Base-by-base conservation (phyloP, 2,113 vertebrate species). In the Polypterus bichir region DNA sequence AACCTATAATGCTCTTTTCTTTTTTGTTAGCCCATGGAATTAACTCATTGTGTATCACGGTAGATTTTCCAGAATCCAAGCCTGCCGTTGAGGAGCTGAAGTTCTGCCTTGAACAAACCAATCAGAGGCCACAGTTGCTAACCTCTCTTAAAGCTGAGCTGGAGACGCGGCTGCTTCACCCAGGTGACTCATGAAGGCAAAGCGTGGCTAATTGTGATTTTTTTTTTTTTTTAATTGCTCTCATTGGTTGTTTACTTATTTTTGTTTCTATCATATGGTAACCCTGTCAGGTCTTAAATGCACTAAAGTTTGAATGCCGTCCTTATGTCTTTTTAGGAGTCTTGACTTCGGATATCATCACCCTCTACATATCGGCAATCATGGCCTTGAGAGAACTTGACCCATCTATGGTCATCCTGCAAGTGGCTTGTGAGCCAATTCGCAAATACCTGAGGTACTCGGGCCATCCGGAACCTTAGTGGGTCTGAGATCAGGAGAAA, bases 61-160 rank as follows among this genome's bases (percentile, higher is more conserved):
- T 69, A 99, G 96, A 99, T 79, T 99, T 98, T 70, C 96, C 96
- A 0, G 96, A 99, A 64, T 99, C 96, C 0, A 92, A 93, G 75
- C 91, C 94, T 0, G 96, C 96, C 1, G 88, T 99, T 1, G 90
- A 97, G 66, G 96, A 99, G 63, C 86, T 99, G 55, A 96, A 92
- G 72, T 96, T 94, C 69, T 99, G 96, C 62, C 74, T 99, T 71
- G 93, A 98, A 49, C 76, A 93, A 71, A 99, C 95, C 1, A 95
- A 91, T 68, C 95, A 96, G 79, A 87, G 93, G 6, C 92, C 93
- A 78, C 92, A 97, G 77, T 87, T 99, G 44, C 89, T 99, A 5
- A 85, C 84, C 7, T 97, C 94, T 0, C 78, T 99, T 57, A 97
- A 92, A 65, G 86, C 87, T 0, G 94, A 94, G 3, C 86, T 98